Conservation (phyloP, 1,140 invertebrate species). For the Aphelinus atriplicis region DNA sequence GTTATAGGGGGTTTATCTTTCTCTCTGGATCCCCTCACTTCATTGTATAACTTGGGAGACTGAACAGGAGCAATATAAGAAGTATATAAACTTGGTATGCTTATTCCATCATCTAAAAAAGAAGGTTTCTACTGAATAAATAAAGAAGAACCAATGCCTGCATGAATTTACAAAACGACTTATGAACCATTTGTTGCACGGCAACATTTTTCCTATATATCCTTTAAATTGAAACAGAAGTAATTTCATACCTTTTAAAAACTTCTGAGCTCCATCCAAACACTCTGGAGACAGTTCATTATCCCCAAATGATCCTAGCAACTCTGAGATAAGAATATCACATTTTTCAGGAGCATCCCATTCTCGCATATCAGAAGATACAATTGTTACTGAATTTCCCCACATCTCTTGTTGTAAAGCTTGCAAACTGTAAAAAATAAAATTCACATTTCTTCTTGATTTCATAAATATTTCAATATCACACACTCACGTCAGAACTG, state of each 20-base stretch:
- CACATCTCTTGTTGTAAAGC: conserved; percentile 85
- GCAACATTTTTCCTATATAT: conserved; percentile 12
- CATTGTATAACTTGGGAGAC: conserved; percentile 79
- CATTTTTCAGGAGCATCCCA: conserved; percentile 85
- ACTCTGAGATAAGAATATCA: conserved; percentile 96
- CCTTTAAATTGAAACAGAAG: background rate
- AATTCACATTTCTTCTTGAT: conserved; percentile 5
- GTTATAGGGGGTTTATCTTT: conserved; percentile 70
- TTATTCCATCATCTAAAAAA: conserved; percentile 82
- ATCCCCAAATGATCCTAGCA: conserved; percentile 97
- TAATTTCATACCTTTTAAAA: conserved; percentile 76
- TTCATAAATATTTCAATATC: conserved; percentile 5
- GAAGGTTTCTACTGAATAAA: conserved; percentile 16
- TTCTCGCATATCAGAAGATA: conserved; percentile 92
- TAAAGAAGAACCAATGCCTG: too few relatives aligned
- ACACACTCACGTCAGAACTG: conserved; percentile 81
- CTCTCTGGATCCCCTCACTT: conserved; percentile 71
- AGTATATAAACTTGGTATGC: conserved; percentile 90
- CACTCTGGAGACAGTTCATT: conserved; percentile 99
- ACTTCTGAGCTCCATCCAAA: conserved; percentile 91
- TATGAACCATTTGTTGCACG: background rate
- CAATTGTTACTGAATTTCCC: conserved; percentile 78
- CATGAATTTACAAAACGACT: background rate
- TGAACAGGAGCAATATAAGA: conserved; percentile 91
- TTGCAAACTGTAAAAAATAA: conserved; percentile 67